Percentiles rank a stretch among this genome's conserved stretches.
These are phyloP conservation scores for Ranitomeya imitator DNA, from an alignment of 2,113 vertebrate genomes.

Conservation along the genomic window DNA sequence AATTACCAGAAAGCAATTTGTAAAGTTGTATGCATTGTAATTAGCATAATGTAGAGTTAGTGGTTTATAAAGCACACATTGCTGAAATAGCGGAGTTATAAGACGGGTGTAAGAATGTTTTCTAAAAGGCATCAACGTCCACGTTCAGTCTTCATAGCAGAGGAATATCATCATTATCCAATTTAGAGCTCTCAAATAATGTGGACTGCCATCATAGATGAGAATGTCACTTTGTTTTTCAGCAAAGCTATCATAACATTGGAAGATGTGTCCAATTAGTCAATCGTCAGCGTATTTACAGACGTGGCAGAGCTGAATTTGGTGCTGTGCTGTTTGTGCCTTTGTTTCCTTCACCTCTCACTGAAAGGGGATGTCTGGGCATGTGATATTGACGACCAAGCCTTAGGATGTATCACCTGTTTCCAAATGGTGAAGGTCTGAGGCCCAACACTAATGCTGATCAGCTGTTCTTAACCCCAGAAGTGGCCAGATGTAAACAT, in stretches of 20 bases:
- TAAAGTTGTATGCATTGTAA: slow-evolving; percentile 43
- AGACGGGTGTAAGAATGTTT: not conserved
- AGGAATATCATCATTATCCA: slow-evolving; percentile 20
- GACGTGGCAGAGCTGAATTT: not conserved
- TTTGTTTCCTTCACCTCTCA: not conserved
- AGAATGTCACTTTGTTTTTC: not conserved
- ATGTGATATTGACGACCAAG: too few species aligned
- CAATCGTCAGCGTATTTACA: not conserved
- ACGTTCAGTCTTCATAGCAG: not conserved
- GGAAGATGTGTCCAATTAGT: not conserved
- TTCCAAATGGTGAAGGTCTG: too few species aligned
- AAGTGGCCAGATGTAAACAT: too few species aligned
- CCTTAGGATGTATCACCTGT: too few species aligned
- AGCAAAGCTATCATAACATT: not conserved
- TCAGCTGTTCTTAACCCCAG: too few species aligned
- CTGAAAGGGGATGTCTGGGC: too few species aligned
- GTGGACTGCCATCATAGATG: not conserved
- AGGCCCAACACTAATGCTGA: too few species aligned
- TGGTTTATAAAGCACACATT: slow-evolving; percentile 23
- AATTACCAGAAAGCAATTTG: slow-evolving; percentile 48
- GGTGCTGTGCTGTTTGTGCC: not conserved
- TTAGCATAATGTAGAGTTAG: slow-evolving; percentile 36
- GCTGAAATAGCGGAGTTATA: not conserved
- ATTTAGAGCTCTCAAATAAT: not conserved
- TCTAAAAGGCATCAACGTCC: not conserved